Evolutionary conservation across 2,888 invertebrate genomes (phyloP), one percentile per base, ranked within the genome.

Genomic region (Thymelicus sylvestris): DNA sequence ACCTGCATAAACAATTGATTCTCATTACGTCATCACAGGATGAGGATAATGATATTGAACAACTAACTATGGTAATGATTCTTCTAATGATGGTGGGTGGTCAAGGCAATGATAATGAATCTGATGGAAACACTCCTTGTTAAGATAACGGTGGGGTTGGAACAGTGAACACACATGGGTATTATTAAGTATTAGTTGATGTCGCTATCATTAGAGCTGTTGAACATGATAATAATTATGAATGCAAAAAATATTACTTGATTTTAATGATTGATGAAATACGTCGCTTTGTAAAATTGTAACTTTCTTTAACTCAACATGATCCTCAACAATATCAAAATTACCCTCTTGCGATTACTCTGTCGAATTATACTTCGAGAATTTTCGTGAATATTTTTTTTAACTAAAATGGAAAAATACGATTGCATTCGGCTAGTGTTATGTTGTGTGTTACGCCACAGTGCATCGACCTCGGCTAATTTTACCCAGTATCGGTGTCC

Each of bases 1-100:
- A 93, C 93, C 93, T 93, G 93, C 86, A 89, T 88, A 88, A 93
- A 93, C 80, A 92, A 92, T 87, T 82, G 73, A 71, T 79, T 80
- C 80, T 81, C 77, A 85, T 85, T 84, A 84, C 79, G 80, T 79
- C 76, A 79, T 79, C 81, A 74, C 68, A 65, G 74, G 78, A 75
- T 74, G 75, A 72, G 71, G 67, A 76, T 67, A 72, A 66, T 67
- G 66, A 74, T 65, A 64, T 19, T 52, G 52, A 38, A 39, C 48
- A 38, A 70, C 44, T 61, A 47, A 66, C 38, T 24, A 55, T 4
- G 60, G 24, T 66, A 39, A 64, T 72, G 66, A 7, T 38, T 59
- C 41, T 57, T 55, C 55, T 57, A n/a, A 77, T 81, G 78, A 79
- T 81, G 79, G 80, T 80, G 79, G 79, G 68, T 72, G 73, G 80